phyloP scores from a whole-genome alignment of 2,888 invertebrate genomes.

The Orthosia incerta region DNA sequence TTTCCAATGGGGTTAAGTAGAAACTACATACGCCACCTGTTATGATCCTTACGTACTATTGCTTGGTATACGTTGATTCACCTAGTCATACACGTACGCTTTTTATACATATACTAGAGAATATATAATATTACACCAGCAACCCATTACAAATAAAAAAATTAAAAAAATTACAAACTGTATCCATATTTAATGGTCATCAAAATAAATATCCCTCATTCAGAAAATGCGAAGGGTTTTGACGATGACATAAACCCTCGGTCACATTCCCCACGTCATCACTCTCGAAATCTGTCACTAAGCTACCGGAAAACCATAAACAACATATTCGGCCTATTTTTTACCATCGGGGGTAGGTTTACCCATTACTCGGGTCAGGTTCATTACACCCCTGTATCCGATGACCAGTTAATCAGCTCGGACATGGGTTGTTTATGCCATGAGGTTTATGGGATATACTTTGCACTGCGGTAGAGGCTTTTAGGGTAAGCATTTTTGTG shows the following conservation, averaged over 20 bases:
- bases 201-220: constrained; percentile 46
- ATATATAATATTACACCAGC: too few species aligned
- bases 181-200: constrained; percentile 29
- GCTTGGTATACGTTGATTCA: too few species aligned
- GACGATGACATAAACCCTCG: constrained; percentile 42
- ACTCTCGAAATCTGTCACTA: constrained; percentile 62
- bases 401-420: constrained; percentile 63
- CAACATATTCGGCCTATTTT: constrained; percentile 63
- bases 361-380: constrained; percentile 61
- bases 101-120: too few species aligned
- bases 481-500: constrained; percentile 17
- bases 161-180: constrained; percentile 50
- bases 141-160: too few species aligned
- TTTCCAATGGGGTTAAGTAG: too few species aligned
- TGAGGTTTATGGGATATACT: constrained; percentile 41
- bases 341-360: constrained; percentile 54
- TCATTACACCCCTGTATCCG: constrained; percentile 61
- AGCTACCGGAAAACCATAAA: constrained; percentile 63
- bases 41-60: too few species aligned
- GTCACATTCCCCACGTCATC: constrained; percentile 56
- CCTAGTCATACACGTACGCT: too few species aligned
- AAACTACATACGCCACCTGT: too few species aligned
- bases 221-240: constrained; percentile 34
- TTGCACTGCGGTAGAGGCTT: constrained; percentile 8
- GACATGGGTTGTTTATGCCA: constrained; percentile 55